Percentiles rank a stretch among this genome's conserved stretches.
These are phyloP conservation scores for Cyclina sinensis DNA, from an alignment of 1,140 invertebrate genomes.

Conservation along the genomic window DNA sequence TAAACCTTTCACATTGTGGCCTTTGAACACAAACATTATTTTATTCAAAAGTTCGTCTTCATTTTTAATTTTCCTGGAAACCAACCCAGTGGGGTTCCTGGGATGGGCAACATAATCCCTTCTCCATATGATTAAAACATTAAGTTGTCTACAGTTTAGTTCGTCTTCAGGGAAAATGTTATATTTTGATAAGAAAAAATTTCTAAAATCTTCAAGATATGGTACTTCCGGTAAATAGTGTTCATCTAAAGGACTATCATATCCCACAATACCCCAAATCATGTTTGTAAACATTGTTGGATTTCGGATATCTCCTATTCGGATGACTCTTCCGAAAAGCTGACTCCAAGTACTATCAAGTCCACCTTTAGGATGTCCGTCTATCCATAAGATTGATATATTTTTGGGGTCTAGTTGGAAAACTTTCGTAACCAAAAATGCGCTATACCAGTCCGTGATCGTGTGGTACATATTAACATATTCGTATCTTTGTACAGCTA, in stretches of 20 bases:
- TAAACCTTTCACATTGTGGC: slow-evolving; percentile 70
- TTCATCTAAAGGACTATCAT: slow-evolving; percentile 79
- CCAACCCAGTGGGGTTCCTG: slow-evolving; percentile 81
- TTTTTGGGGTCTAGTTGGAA: slow-evolving; percentile 77
- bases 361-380: slow-evolving; percentile 81
- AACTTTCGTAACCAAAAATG: slow-evolving; percentile 80
- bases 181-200: slow-evolving; percentile 79
- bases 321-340: slow-evolving; percentile 75
- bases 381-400: slow-evolving; percentile 79
- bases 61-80: slow-evolving; percentile 81
- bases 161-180: slow-evolving; percentile 36
- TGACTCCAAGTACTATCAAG: slow-evolving; percentile 80
- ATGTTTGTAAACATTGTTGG: slow-evolving; percentile 72
- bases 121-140: slow-evolving; percentile 82
- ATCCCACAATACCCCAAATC: slow-evolving; percentile 80
- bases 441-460: slow-evolving; percentile 84
- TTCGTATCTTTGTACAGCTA: slow-evolving; percentile 81
- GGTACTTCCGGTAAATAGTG: slow-evolving; percentile 68
- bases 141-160: slow-evolving; percentile 77
- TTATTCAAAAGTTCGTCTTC: slow-evolving; percentile 77
- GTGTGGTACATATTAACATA: slow-evolving; percentile 85
- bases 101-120: slow-evolving; percentile 84
- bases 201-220: slow-evolving; percentile 81
- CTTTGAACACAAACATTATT: slow-evolving; percentile 48
- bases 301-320: slow-evolving; percentile 66